phyloP scores from a whole-genome alignment of 1,140 invertebrate species.

The Drosophila willistoni region DNA sequence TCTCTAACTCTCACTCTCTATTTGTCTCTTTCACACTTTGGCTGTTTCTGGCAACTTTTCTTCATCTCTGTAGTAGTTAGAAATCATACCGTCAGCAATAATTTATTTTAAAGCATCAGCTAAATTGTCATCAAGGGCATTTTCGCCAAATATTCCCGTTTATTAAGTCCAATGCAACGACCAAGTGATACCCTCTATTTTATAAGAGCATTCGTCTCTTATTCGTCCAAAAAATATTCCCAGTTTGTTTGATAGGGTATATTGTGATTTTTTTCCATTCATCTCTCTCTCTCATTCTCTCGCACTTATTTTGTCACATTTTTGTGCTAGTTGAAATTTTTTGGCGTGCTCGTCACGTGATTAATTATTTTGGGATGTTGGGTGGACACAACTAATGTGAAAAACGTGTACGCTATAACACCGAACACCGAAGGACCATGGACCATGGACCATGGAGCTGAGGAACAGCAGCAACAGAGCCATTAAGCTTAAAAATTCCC shows the following conservation, averaged over 20 bases:
- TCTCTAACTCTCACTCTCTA: no score
- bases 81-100: constrained; percentile 36
- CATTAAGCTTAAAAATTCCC: constrained; percentile 14
- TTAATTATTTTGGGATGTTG: constrained; percentile 43
- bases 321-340: constrained; percentile 52
- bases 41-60: background rate
- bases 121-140: constrained; percentile 71
- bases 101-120: constrained; percentile 64
- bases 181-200: background rate
- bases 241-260: no score
- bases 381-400: constrained; percentile 44
- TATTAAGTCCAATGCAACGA: background rate
- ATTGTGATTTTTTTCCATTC: no score
- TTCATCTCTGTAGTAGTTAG: background rate
- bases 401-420: constrained; percentile 40
- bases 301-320: constrained; percentile 24
- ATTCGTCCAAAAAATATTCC: background rate
- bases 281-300: constrained; percentile 35
- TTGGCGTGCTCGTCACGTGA: constrained; percentile 51
- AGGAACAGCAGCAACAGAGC: background rate
- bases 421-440: constrained; percentile 29
- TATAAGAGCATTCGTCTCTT: background rate
- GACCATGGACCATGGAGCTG: background rate
- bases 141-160: constrained; percentile 33
- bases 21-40: constrained; percentile 9